Conservation (phyloP, 2,888 invertebrate species). For the Taenaris catops region DNA sequence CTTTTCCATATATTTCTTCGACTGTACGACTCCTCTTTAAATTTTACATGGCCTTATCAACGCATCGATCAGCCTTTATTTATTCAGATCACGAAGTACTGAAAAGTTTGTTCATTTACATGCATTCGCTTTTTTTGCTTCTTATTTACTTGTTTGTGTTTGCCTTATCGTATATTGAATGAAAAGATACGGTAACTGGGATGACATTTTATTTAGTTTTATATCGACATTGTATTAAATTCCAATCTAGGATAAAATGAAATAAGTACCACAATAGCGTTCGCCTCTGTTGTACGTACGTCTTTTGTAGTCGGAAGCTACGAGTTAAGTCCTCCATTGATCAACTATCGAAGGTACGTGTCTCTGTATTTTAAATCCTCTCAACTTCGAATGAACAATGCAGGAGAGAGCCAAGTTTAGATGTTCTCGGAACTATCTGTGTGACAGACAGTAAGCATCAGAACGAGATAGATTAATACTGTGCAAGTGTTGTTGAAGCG, state of each 20-base stretch:
- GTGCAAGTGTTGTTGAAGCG: conserved; percentile 62
- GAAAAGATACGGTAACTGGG: too few species aligned
- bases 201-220: conserved; percentile 32
- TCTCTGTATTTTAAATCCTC: conserved; percentile 19
- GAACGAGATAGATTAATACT: conserved; percentile 65
- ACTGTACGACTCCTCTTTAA: conserved; percentile 56
- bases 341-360: conserved; percentile 17
- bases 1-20: conserved; percentile 42
- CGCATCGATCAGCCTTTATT: conserved; percentile 65
- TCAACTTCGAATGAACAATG: conserved; percentile 28
- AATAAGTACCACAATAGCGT: conserved; percentile 16
- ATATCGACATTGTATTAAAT: conserved; percentile 24
- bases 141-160: conserved; percentile 54
- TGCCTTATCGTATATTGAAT: conserved; percentile 51
- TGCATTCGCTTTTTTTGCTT: conserved; percentile 56
- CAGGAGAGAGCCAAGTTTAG: conserved; percentile 35
- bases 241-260: conserved; percentile 21
- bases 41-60: conserved; percentile 68
- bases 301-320: conserved; percentile 5
- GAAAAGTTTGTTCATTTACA: conserved; percentile 67
- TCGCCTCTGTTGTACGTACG: conserved; percentile 7
- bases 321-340: conserved; percentile 19
- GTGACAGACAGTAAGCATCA: conserved; percentile 44
- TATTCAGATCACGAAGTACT: conserved; percentile 67
- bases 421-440: conserved; percentile 50